phyloP scores from a whole-genome alignment of 2,113 vertebrate species.

The Tylochromis polylepis region DNA sequence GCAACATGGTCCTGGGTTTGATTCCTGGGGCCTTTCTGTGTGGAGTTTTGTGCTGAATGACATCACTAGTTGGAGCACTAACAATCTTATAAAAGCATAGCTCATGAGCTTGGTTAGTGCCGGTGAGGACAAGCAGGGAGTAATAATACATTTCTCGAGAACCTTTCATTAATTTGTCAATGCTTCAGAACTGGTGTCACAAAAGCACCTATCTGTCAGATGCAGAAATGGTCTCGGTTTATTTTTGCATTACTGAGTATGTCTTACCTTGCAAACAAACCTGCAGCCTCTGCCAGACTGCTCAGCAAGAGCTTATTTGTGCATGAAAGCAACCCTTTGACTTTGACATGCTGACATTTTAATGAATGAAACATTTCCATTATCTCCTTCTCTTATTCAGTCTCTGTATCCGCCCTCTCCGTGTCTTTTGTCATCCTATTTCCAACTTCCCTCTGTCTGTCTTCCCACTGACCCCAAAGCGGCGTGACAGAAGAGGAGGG shows the following conservation, averaged over 20 bases:
- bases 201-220: not conserved
- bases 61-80: not conserved
- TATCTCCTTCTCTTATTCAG: slow-evolving; percentile 32
- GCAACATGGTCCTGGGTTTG: not conserved
- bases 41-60: not conserved
- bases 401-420: not conserved
- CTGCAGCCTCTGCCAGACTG: not conserved
- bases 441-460: slow-evolving; percentile 28
- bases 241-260: not conserved
- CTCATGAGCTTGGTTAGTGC: not conserved
- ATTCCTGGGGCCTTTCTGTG: not conserved
- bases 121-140: not conserved
- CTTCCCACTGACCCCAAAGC: slow-evolving; percentile 19
- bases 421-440: slow-evolving; percentile 24
- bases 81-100: not conserved
- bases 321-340: not conserved
- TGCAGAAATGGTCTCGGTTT: not conserved
- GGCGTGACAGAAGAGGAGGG: not conserved
- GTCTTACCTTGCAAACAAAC: not conserved
- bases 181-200: not conserved
- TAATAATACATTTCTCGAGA: not conserved
- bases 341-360: slow-evolving; percentile 41
- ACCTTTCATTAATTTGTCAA: not conserved
- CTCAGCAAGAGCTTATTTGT: not conserved
- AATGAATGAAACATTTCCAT: slow-evolving; percentile 36